A percentile compares a stretch with the other conserved stretches of the same genome.
phyloP scores from a whole-genome alignment of 1,140 invertebrate genomes.

The Tyrophagus putrescentiae region DNA sequence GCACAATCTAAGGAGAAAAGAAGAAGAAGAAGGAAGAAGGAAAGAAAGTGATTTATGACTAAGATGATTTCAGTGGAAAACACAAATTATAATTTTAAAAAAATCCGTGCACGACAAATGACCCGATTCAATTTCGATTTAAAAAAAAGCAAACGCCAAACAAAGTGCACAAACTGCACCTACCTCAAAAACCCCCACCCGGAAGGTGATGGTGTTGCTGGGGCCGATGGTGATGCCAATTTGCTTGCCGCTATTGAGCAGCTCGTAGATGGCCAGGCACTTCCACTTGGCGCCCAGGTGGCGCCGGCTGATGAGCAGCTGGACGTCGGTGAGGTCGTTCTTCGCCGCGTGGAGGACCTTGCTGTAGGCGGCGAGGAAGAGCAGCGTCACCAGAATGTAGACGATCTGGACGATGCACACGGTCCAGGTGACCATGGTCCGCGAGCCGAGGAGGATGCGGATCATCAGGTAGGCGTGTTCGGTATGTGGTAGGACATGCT shows the following conservation, averaged over 20 bases:
- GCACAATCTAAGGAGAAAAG: no score
- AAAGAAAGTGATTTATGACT: no score
- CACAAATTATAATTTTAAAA: no score
- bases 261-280: background rate
- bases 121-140: no score
- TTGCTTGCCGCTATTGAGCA: background rate
- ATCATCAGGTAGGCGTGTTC: background rate
- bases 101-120: no score
- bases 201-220: background rate
- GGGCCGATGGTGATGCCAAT: constrained; percentile 7
- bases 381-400: constrained; percentile 1
- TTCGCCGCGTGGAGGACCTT: background rate
- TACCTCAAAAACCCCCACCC: constrained; percentile 1
- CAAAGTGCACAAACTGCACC: background rate
- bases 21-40: no score
- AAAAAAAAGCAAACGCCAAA: no score
- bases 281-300: background rate
- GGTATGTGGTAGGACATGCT: background rate
- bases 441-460: background rate
- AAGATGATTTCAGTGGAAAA: no score
- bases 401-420: background rate
- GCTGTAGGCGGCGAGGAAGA: background rate
- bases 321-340: background rate
- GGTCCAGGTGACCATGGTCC: background rate
- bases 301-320: background rate